Evolutionary conservation across 1,140 invertebrate species (phyloP).

Genomic region (Zaprionus vittiger): DNA sequence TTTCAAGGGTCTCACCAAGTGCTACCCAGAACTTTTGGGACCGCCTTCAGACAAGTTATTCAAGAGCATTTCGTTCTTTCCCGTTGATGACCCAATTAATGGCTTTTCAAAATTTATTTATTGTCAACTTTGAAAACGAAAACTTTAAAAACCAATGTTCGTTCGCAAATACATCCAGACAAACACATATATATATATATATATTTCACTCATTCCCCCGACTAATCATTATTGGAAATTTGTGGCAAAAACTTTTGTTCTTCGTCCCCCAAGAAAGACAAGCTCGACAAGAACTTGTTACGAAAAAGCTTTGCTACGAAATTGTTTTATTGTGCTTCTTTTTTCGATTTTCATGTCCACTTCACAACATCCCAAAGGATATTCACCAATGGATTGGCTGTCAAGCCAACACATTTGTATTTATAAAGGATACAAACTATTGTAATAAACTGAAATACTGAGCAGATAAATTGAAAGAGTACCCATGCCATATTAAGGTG

Average conservation of each 20-base stretch:
- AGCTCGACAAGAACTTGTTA: constrained; percentile 63
- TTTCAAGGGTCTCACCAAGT: constrained; percentile 25
- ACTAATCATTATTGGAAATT: constrained; percentile 79
- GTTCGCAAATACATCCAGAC: background rate
- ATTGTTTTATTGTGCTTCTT: constrained; percentile 68
- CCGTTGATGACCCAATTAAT: constrained; percentile 50
- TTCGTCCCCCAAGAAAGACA: background rate
- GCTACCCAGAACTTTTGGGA: constrained; percentile 41
- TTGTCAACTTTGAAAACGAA: constrained; percentile 40
- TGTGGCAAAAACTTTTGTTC: constrained; percentile 52
- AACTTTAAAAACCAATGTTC: constrained; percentile 47
- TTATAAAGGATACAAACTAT: constrained; percentile 8
- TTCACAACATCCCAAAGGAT: constrained; percentile 4
- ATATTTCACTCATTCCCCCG: constrained; percentile 7
- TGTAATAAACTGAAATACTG: constrained; percentile 35
- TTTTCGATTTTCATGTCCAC: constrained; percentile 10
- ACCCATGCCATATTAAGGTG: background rate
- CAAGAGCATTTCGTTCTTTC: constrained; percentile 19
- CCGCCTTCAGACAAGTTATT: constrained; percentile 27
- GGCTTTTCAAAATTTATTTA: constrained; percentile 60
- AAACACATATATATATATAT: background rate
- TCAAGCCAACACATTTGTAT: constrained; percentile 19
- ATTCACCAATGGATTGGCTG: constrained; percentile 4
- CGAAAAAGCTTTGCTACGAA: constrained; percentile 67
- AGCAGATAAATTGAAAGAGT: background rate